A percentile compares a stretch with the other conserved stretches of the same genome.
These are phyloP conservation scores for Pseudoips prasinana DNA, from an alignment of 2,888 invertebrate genomes.

Conservation along the genomic window DNA sequence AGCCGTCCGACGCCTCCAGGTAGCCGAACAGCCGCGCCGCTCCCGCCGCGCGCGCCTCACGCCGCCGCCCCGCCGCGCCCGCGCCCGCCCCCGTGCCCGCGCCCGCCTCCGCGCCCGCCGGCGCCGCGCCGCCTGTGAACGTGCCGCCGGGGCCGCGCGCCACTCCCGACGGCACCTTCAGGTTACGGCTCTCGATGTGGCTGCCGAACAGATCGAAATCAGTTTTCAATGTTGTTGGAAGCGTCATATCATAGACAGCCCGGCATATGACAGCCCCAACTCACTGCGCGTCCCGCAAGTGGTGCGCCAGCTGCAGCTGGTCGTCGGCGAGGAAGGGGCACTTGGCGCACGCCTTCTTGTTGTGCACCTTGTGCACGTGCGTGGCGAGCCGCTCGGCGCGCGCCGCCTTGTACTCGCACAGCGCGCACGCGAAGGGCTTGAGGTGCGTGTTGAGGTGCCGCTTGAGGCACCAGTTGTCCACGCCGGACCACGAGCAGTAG, in stretches of 20 bases:
- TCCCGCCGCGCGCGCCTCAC: constrained; percentile 63
- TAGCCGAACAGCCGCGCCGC: constrained; percentile 87
- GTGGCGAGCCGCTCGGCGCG: constrained; percentile 94
- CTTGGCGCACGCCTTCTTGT: constrained; percentile 94
- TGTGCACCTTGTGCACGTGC: constrained; percentile 95
- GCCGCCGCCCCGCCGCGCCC: constrained; percentile 43
- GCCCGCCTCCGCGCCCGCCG: constrained; percentile 7
- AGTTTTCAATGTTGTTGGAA: too few species aligned
- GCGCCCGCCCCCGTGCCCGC: constrained; percentile 21
- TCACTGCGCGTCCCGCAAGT: constrained; percentile 90
- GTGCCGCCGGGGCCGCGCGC: constrained; percentile 38
- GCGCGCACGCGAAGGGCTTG: constrained; percentile 94
- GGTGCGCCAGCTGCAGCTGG: constrained; percentile 88
- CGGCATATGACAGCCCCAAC: too few species aligned
- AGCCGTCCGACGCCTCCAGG: constrained; percentile 88
- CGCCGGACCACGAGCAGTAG: constrained; percentile 96
- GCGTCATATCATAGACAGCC: too few species aligned
- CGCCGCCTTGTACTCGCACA: constrained; percentile 97
- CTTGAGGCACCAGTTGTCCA: constrained; percentile 96
- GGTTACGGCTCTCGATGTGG: constrained; percentile 83
- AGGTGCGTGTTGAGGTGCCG: constrained; percentile 95
- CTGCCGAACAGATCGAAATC: constrained; percentile 64
- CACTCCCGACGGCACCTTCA: constrained; percentile 76
- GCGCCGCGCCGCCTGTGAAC: constrained; percentile 18
- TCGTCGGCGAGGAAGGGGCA: constrained; percentile 94